Conservation (phyloP, 2,113 vertebrate genomes). For the Eulemur rufifrons region DNA sequence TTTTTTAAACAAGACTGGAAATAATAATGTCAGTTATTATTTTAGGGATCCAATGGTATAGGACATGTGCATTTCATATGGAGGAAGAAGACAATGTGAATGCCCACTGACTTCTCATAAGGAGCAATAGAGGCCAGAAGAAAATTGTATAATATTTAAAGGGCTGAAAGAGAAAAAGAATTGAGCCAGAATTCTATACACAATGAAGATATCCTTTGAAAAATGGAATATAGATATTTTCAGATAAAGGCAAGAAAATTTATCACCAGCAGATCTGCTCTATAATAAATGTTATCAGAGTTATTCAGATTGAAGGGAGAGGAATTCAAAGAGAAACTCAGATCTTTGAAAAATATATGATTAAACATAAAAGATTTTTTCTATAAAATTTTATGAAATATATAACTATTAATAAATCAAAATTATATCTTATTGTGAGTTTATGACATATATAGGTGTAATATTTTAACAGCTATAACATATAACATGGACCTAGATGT, state of each 20-base stretch:
- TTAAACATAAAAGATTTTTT: neutral
- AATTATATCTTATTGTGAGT: neutral
- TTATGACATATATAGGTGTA: neutral
- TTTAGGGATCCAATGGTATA: neutral
- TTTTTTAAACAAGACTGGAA: neutral
- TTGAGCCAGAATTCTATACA: neutral
- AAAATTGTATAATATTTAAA: neutral
- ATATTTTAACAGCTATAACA: neutral
- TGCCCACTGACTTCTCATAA: neutral
- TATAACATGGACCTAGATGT: neutral
- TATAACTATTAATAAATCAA: neutral
- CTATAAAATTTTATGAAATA: neutral
- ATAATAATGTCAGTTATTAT: neutral
- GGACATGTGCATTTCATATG: fast-evolving
- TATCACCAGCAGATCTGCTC: neutral
- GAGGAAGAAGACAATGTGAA: neutral
- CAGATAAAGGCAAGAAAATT: neutral
- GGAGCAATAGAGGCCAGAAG: neutral
- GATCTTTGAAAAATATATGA: neutral
- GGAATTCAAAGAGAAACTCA: neutral
- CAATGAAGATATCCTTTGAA: neutral
- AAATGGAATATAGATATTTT: neutral
- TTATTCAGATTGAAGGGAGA: neutral
- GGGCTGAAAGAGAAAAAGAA: neutral
- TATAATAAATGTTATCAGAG: neutral